Evolutionary conservation across 1,140 invertebrate genomes (phyloP), one percentile per base, ranked within the genome.

Genomic region (Holcopasites calliopsidis): DNA sequence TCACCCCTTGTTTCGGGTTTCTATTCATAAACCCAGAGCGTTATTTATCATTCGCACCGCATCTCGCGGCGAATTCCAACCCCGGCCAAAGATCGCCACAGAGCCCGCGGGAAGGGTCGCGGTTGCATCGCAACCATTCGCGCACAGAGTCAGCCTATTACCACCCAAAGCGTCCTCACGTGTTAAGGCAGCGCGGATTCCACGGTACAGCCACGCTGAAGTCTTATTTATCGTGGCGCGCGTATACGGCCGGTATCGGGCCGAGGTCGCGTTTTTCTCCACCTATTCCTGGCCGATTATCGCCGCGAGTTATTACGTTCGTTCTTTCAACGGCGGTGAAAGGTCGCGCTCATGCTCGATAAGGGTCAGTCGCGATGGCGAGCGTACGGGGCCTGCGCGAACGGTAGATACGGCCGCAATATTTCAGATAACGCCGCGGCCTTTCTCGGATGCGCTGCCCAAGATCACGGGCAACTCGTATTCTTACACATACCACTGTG

Each of bases 141-240:
- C 76, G 31, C 18, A 64, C 23, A 76, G 69, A 84, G 60, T 77
- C 74, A 66, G 75, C 69, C 81, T 86, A 85, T 87, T 87, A 85
- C 83, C 82, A 82, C 84, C 78, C 86, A 86, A 76, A 77, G 80
- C 74, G 85, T 77, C 76, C 52, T 60, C 58, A 44, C 69, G 75
- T 58, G 69, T 81, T 82, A 52, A 73, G 49, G 50, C 57, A 28
- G 40, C 61, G 82, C 72, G 71, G 69, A 79, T 78, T 69, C 73
- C 62, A 69, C 35, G 55, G 64, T 70, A n/a, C n/a, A n/a, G 76
- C 55, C 76, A 66, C 69, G 73, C 85, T 86, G 80, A 85, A 80
- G 82, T 84, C 83, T 86, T 88, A 85, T 88, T 88, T 88, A 87
- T 88, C 71, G 79, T 84, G 77, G 72, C 79, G 69, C 60, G 73